Evolutionary conservation across 2,888 invertebrate genomes (phyloP).

Genomic region (Drosophila nigricruria): DNA sequence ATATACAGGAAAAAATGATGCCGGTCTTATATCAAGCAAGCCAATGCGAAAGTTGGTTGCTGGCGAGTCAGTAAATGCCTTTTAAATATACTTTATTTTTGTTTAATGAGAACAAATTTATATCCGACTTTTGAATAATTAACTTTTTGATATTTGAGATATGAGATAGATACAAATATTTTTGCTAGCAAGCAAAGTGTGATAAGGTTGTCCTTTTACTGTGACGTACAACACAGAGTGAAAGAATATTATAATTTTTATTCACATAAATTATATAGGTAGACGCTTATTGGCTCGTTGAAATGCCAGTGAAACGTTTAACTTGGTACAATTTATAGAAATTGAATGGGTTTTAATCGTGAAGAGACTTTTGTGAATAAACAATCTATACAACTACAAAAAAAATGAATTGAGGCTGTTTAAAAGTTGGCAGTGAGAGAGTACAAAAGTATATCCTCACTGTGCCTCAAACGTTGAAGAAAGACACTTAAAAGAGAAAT

Average conservation of each 20-base stretch:
- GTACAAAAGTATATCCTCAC: not conserved
- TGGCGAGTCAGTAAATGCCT: not conserved
- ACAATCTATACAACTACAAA: no score
- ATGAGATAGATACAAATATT: not conserved
- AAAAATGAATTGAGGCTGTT: not conserved
- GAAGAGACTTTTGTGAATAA: not conserved
- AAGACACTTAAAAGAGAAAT: not conserved
- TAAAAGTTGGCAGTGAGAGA: not conserved
- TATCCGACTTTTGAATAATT: not conserved
- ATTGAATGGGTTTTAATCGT: no score
- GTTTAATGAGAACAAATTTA: not conserved
- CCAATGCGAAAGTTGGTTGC: not conserved
- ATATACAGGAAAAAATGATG: not conserved
- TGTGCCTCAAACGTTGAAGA: not conserved
- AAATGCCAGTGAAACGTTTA: no score
- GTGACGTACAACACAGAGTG: no score
- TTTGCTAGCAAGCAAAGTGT: not conserved
- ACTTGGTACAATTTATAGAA: no score
- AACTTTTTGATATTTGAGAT: not conserved
- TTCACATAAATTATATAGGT: not conserved
- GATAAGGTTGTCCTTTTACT: no score
- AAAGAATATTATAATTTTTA: not conserved
- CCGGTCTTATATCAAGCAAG: not conserved
- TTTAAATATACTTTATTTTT: not conserved
- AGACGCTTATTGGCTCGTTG: no score